Percentiles rank a stretch among this genome's conserved stretches.
These are phyloP conservation scores for Drosophila mimetica DNA, from an alignment of 2,888 invertebrate species.

Conservation along the genomic window DNA sequence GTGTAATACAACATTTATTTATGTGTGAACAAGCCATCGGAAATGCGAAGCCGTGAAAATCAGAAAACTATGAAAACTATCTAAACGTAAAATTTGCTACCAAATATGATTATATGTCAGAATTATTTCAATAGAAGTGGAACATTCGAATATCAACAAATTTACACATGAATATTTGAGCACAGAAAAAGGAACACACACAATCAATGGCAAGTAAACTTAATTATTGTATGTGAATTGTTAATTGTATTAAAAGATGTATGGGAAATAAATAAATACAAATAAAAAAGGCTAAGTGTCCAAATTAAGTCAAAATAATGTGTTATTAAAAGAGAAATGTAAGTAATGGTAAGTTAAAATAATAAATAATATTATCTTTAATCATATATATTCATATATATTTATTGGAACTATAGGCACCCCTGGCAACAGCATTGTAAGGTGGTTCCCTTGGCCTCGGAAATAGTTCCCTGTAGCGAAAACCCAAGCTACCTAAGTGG, in stretches of 20 bases:
- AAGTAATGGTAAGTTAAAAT: too few species aligned
- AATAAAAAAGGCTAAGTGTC: conserved; percentile 11
- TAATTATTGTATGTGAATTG: conserved; percentile 76
- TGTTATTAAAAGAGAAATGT: background rate
- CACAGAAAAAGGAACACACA: conserved; percentile 55
- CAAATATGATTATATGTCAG: conserved; percentile 30
- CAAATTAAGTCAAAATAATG: background rate
- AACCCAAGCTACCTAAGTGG: background rate
- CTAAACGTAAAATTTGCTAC: conserved; percentile 34
- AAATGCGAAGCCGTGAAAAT: conserved; percentile 8
- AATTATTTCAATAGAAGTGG: conserved; percentile 17
- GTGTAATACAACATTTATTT: conserved; percentile 49
- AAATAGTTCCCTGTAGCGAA: background rate
- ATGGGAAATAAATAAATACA: conserved; percentile 58
- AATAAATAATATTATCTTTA: too few species aligned
- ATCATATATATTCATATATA: background rate
- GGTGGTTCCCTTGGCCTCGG: background rate
- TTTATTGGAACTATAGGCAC: background rate
- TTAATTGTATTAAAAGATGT: conserved; percentile 74
- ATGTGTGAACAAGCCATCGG: conserved; percentile 48
- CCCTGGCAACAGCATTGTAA: background rate
- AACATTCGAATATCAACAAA: conserved; percentile 44
- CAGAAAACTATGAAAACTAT: conserved; percentile 27
- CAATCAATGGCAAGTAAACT: conserved; percentile 75
- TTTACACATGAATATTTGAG: conserved; percentile 56